Base-by-base conservation (phyloP, 2,113 vertebrate species). In the Columbina picui region DNA sequence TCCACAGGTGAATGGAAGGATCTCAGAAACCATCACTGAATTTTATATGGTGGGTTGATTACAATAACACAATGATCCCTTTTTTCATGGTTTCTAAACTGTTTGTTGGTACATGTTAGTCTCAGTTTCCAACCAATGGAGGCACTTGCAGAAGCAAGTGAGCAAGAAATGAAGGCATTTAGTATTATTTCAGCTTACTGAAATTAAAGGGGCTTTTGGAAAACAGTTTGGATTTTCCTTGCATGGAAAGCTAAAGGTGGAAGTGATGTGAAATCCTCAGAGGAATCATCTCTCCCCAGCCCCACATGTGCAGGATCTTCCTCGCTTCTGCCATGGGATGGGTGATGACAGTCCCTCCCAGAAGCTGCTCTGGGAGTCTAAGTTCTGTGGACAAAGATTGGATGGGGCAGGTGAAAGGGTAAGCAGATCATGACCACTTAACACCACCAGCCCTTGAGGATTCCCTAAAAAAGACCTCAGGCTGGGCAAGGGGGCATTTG, bases 261-360 rank as follows among this genome's bases (percentile, higher is more conserved):
- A 49, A 50, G 36, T 16, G n/a, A 52, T 27, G n/a, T 57, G 38
- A 80, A 82, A 38, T 26, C 26, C 38, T 67, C 41, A 81, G 45
- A 75, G 36, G 34, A 76, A 61, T 61, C 41, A 52, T 56, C 12
- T 4, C 26, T 73, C 20, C 47, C 53, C 22, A 80, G 23, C 27
- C 68, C 63, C 59, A 56, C 6, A 16, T 0, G 1, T 27, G 55
- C 10, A 73, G 38, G 39, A 63, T 29, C 50, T 73, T 82, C 41
- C 69, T 60, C 1, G 0, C 23, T 55, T 57, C 64, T 83, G n/a
- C 30, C 19, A 53, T 0, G 1, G 49, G 17, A 73, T 0, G 0
- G n/a, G 41, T 4, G 3, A 56, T 30, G 43, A 22, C 1, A 3
- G 14, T 32, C 18, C 29, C 7, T 73, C 27, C 49, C 43, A 57